Percentiles rank a stretch among this genome's conserved stretches.
These are phyloP conservation scores for Apamea epomidion DNA, from an alignment of 2,888 invertebrate genomes.

Conservation along the genomic window DNA sequence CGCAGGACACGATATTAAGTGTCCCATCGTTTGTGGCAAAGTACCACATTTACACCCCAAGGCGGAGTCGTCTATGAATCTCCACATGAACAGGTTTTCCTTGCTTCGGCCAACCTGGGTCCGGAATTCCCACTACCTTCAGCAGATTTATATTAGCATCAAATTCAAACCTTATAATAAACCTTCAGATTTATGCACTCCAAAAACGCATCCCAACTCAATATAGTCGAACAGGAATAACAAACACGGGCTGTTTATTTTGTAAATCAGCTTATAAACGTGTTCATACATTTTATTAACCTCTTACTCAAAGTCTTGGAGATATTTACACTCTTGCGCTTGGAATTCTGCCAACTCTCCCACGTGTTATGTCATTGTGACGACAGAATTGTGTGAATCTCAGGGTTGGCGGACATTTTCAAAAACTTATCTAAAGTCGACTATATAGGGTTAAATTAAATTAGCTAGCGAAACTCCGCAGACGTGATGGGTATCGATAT, in stretches of 20 bases:
- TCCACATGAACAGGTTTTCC: too few relatives aligned
- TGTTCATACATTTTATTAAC: conserved; percentile 31
- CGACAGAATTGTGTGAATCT: conserved; percentile 30
- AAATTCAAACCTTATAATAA: background rate
- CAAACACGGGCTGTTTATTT: conserved; percentile 42
- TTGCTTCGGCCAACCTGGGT: too few relatives aligned
- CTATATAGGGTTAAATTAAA: too few relatives aligned
- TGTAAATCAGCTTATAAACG: conserved; percentile 42
- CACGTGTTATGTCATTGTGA: conserved; percentile 42
- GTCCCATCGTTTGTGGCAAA: too few relatives aligned
- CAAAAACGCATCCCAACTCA: conserved; percentile 31
- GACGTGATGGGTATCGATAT: too few relatives aligned
- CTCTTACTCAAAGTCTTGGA: conserved; percentile 22
- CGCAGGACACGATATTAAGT: too few relatives aligned
- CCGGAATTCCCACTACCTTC: background rate
- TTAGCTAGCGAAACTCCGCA: too few relatives aligned
- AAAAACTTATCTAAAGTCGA: background rate
- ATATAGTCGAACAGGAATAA: conserved; percentile 44
- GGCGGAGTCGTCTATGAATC: too few relatives aligned
- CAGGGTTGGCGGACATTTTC: background rate
- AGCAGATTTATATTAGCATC: background rate
- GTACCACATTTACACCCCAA: too few relatives aligned
- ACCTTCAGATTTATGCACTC: conserved; percentile 20
- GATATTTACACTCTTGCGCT: conserved; percentile 16
- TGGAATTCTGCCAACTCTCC: conserved; percentile 35